Percentiles rank a stretch among this genome's conserved stretches.
phyloP scores from a whole-genome alignment of 1,140 invertebrate genomes.

The Eufriesea mexicana region DNA sequence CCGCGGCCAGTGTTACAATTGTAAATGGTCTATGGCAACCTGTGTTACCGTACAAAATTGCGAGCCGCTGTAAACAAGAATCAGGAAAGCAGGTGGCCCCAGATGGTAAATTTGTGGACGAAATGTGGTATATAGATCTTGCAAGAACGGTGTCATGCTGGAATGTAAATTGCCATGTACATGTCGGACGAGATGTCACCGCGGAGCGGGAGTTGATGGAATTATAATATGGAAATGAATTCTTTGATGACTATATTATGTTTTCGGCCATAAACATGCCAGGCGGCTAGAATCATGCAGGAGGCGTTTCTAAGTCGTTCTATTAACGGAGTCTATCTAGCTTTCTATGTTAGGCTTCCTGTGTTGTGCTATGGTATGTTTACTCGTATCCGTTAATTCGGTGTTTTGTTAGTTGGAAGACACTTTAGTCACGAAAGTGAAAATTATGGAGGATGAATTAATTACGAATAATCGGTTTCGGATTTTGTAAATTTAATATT shows the following conservation, averaged over 20 bases:
- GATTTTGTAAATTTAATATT: too few species aligned
- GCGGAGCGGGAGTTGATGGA: not conserved
- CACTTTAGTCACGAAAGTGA: too few species aligned
- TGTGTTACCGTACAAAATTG: slow-evolving; percentile 4
- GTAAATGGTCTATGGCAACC: not conserved
- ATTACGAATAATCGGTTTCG: too few species aligned
- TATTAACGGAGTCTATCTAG: not conserved
- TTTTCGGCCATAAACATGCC: slow-evolving; percentile 56
- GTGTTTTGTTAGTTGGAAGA: too few species aligned
- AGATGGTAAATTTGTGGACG: slow-evolving; percentile 36
- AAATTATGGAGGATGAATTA: too few species aligned
- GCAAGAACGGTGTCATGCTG: not conserved
- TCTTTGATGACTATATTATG: slow-evolving; percentile 36
- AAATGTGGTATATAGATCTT: slow-evolving; percentile 3
- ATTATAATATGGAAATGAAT: not conserved
- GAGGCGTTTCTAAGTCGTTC: slow-evolving; percentile 37
- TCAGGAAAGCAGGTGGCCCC: slow-evolving; percentile 40
- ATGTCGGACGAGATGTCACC: not conserved
- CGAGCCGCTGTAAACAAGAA: slow-evolving; percentile 50
- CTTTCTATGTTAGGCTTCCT: not conserved
- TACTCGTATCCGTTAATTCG: not conserved
- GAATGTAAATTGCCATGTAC: not conserved
- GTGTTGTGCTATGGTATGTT: not conserved
- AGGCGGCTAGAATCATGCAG: slow-evolving; percentile 51
- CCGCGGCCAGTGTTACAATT: not conserved